These are phyloP conservation scores for Amblyopsis hoosieri DNA, from an alignment of 2,797 vertebrate genomes.

Conservation along the genomic window DNA sequence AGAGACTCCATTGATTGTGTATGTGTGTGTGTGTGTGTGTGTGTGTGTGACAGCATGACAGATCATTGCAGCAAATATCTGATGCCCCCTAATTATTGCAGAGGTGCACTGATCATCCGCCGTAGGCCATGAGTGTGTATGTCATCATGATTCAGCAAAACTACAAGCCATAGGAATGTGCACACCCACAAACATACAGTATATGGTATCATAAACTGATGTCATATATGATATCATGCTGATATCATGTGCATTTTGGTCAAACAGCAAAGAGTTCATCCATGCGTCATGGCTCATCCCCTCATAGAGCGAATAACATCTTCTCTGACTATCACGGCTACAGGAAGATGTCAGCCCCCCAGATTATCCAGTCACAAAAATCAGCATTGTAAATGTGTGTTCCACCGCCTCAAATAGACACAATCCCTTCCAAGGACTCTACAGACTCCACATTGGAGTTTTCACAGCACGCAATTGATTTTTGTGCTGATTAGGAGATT, in stretches of 20 bases:
- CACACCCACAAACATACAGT: too few relatives aligned
- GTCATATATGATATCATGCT: too few relatives aligned
- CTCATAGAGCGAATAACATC: constrained; percentile 37
- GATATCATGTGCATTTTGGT: background rate
- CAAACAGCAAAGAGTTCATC: constrained; percentile 35
- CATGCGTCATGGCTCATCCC: constrained; percentile 19
- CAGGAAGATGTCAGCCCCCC: constrained; percentile 21
- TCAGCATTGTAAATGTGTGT: constrained; percentile 35
- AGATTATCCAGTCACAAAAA: constrained; percentile 33
- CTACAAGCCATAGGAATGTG: background rate
- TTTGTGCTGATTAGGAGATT: constrained; percentile 66
- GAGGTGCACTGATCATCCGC: too few relatives aligned
- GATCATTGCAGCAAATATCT: background rate
- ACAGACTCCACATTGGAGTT: constrained; percentile 23
- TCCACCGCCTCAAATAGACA: constrained; percentile 42
- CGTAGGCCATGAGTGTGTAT: background rate
- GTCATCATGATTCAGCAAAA: background rate
- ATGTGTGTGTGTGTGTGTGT: constrained; percentile 1
- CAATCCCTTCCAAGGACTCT: constrained; percentile 48
- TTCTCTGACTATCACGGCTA: constrained; percentile 23
- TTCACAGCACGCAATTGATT: constrained; percentile 63
- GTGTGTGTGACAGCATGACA: constrained; percentile 7
- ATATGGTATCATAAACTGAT: too few relatives aligned
- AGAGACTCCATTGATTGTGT: too few relatives aligned
- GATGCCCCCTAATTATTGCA: too few relatives aligned